phyloP scores from a whole-genome alignment of 2,113 vertebrate genomes.

The Tachuris rubrigastra region DNA sequence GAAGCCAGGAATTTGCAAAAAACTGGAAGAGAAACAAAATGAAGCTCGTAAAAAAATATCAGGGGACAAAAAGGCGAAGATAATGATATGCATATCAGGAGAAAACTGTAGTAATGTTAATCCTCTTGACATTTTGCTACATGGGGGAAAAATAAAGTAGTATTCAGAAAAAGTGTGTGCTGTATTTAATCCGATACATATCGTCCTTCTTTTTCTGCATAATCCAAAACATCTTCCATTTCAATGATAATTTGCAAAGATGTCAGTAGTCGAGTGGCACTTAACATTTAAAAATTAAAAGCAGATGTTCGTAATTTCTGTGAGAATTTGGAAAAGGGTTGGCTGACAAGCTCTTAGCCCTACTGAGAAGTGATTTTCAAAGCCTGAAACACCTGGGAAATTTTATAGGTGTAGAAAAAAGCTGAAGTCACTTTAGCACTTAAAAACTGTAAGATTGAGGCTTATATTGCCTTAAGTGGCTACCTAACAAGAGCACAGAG shows the following conservation, averaged over 20 bases:
- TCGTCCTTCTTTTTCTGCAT: neutral
- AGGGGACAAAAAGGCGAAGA: neutral
- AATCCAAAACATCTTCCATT: slow-evolving; percentile 12
- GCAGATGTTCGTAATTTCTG: slow-evolving; percentile 16
- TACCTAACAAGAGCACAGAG: neutral
- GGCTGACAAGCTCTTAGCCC: slow-evolving; percentile 19
- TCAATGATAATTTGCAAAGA: neutral
- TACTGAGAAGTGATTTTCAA: neutral
- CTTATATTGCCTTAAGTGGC: neutral
- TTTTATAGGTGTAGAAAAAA: neutral
- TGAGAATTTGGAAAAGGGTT: slow-evolving; percentile 18
- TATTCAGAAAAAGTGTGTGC: neutral
- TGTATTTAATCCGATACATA: neutral
- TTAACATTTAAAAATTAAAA: slow-evolving; percentile 59
- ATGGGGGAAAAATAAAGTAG: neutral
- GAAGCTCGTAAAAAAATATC: neutral
- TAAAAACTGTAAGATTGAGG: neutral
- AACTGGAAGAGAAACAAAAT: neutral
- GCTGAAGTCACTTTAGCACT: neutral
- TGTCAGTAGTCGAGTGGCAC: slow-evolving; percentile 37
- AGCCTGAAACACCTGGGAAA: slow-evolving; percentile 20
- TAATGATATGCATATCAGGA: neutral
- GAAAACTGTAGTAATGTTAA: neutral
- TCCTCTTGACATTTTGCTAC: slow-evolving; percentile 43
- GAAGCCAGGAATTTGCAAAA: neutral